Base-by-base conservation (phyloP, 2,113 vertebrate species). In the Lagopus leucura region DNA sequence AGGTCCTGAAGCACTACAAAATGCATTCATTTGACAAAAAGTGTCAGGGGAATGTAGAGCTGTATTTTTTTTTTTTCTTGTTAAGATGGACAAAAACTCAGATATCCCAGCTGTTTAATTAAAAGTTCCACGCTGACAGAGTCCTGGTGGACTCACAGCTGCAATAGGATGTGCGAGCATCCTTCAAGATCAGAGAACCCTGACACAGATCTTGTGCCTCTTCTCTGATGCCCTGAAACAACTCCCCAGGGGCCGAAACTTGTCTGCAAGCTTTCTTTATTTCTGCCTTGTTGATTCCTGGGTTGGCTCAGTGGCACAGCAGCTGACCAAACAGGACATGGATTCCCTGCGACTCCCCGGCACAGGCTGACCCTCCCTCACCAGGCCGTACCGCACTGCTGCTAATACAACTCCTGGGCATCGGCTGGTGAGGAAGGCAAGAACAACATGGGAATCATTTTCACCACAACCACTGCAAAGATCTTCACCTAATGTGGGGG, bases 201-300 rank as follows among this genome's bases (percentile, higher is more conserved):
- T 3, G 6, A 10, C 2, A 1, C 0, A 0, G 16, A 67, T 25
- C 36, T 65, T 74, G 70, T 67, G 34, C 45, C 47, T 69, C 34
- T 66, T 73, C 43, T 12, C 30, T 18, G 5, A 64, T 0, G 2
- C n/a, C 8, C 64, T 2, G 27, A 18, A 82, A 87, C 30, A 82
- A 87, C 30, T 50, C 11, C 16, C 16, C 42, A 7, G 0, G 8
- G 11, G 9, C 10, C 27, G 15, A 34, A 80, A 72, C 9, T 13
- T 55, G 32, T 3, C 10, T 3, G 4, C 13, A 58, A 36, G 27
- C 73, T 77, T 71, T 55, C 57, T 71, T 38, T 43, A 27, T 27
- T 71, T 14, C 38, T 27, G 30, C 30, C 15, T 57, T 61, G 40
- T 25, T 50, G 50, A 75, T 38, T 82, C 55, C 54, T 3, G 1